These are phyloP conservation scores for Caenorhabditis tropicalis DNA, from an alignment of 1,140 invertebrate genomes.

Conservation along the genomic window DNA sequence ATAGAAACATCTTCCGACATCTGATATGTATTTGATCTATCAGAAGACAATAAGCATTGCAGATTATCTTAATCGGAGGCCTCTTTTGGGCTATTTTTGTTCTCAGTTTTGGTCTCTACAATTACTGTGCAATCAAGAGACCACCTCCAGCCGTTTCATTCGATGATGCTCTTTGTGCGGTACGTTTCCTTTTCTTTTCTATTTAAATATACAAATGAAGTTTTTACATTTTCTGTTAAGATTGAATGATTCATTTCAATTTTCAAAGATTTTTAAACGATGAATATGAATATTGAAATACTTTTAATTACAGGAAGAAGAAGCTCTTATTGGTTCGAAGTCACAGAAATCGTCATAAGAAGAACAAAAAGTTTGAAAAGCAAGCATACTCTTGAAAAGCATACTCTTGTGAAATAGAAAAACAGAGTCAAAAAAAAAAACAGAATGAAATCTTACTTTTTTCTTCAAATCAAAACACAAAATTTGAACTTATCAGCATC, in stretches of 20 bases:
- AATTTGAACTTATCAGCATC: too few relatives aligned
- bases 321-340: background rate
- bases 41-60: background rate
- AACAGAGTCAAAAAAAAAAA: too few relatives aligned
- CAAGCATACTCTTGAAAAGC: too few relatives aligned
- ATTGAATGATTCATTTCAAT: too few relatives aligned
- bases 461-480: too few relatives aligned
- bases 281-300: too few relatives aligned
- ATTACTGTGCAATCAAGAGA: conserved; percentile 6
- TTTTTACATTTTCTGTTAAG: too few relatives aligned
- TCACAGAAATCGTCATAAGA: background rate
- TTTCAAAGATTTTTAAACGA: too few relatives aligned
- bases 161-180: background rate
- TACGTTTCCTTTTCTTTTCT: background rate
- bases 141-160: background rate
- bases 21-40: background rate
- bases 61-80: background rate
- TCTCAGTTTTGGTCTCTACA: background rate
- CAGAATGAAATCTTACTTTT: too few relatives aligned
- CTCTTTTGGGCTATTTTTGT: background rate
- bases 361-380: background rate
- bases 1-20: background rate
- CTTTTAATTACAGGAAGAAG: conserved; percentile 28
- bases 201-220: background rate
- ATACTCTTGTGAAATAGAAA: too few relatives aligned